phyloP scores from a whole-genome alignment of 35 echinoderm and acorn worm genomes.

The Ophioderma brevispina region DNA sequence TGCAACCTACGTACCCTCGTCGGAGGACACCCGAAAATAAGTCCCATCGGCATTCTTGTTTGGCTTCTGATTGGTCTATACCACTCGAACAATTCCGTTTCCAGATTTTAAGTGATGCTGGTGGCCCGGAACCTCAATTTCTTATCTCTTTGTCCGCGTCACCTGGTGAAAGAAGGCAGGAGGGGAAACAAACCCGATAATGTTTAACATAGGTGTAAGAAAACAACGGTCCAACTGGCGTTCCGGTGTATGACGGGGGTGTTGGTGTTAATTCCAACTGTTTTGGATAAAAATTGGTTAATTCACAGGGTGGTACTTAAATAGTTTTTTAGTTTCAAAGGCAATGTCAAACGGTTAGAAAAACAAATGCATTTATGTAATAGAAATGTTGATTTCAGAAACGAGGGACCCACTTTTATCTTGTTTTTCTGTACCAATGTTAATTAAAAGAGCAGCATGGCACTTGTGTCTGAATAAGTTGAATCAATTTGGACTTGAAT shows the following conservation, averaged over 20 bases:
- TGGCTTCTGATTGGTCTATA: conserved; percentile 39
- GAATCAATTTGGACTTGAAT: too few relatives aligned
- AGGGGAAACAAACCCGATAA: conserved; percentile 22
- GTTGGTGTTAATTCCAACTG: neutral
- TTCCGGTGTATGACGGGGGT: neutral
- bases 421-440: too few relatives aligned
- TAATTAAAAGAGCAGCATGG: too few relatives aligned
- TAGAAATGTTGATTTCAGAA: too few relatives aligned
- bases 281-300: neutral
- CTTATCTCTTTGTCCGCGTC: neutral
- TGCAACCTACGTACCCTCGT: conserved; percentile 88
- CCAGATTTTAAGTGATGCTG: conserved; percentile 70
- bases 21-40: conserved; percentile 68
- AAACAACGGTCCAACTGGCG: neutral
- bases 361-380: too few relatives aligned
- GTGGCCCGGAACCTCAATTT: conserved; percentile 57
- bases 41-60: conserved; percentile 69
- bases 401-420: too few relatives aligned
- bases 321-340: too few relatives aligned
- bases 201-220: neutral
- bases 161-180: neutral
- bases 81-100: conserved; percentile 76
- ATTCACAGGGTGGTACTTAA: too few relatives aligned
- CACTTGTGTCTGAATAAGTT: too few relatives aligned
- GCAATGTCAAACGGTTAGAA: too few relatives aligned